phyloP scores from a whole-genome alignment of 2,888 invertebrate genomes.

The Chouioia cunea region DNA sequence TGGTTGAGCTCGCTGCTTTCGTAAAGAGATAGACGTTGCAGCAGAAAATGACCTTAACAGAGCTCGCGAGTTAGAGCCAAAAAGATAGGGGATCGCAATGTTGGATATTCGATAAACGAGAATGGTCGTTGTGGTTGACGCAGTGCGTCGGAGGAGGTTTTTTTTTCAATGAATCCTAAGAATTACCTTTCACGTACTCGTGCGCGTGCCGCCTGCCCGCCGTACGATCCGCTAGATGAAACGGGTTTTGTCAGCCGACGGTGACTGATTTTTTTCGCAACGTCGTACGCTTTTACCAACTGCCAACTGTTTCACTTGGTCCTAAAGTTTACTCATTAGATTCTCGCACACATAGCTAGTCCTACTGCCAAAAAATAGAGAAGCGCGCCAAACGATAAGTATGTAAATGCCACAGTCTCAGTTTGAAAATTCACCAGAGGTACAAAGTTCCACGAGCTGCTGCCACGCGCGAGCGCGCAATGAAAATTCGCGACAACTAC shows the following conservation, averaged over 20 bases:
- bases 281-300: background rate
- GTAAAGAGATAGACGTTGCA: too few relatives aligned
- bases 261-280: background rate
- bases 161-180: background rate
- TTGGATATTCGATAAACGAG: background rate
- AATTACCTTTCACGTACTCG: constrained; percentile 44
- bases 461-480: background rate
- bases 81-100: too few relatives aligned
- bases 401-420: constrained; percentile 23
- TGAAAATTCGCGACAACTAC: constrained; percentile 27
- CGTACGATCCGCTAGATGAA: constrained; percentile 59
- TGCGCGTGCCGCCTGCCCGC: constrained; percentile 52
- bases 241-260: constrained; percentile 55
- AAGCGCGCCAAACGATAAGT: constrained; percentile 32
- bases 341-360: background rate
- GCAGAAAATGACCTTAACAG: too few relatives aligned
- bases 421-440: constrained; percentile 17
- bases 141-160: constrained; percentile 7
- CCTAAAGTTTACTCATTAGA: constrained; percentile 34
- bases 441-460: background rate
- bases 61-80: too few relatives aligned
- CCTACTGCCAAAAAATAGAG: too few relatives aligned
- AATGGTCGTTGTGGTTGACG: background rate
- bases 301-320: constrained; percentile 13
- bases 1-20: too few relatives aligned